Conservation (phyloP, 2,113 vertebrate species). For the Forbesichthys agassizii region DNA sequence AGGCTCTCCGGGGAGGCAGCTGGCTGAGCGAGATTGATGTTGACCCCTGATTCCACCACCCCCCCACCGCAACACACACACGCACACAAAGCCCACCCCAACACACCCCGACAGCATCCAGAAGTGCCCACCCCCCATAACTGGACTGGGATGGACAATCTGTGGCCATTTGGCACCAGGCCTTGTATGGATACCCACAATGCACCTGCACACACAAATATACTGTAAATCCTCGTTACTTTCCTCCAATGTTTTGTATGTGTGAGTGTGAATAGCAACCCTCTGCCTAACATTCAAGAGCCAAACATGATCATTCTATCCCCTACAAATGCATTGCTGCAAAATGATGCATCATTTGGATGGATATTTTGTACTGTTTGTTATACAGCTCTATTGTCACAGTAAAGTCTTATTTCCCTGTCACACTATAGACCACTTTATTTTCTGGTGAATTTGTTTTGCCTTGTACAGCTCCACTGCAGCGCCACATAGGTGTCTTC, state of each 20-base stretch:
- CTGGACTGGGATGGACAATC: conserved; percentile 42
- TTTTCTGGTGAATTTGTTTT: no score
- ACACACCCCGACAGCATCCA: conserved; percentile 19
- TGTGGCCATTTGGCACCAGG: conserved; percentile 55
- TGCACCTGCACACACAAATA: conserved; percentile 4
- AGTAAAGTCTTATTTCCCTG: background rate
- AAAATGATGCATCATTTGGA: conserved; percentile 54
- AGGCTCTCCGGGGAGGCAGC: conserved; percentile 46
- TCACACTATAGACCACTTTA: no score
- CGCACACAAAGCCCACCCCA: background rate
- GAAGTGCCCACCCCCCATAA: conserved; percentile 26
- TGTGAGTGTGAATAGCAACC: conserved; percentile 21
- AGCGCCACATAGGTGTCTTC: conserved; percentile 17
- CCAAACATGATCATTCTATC: conserved; percentile 43
- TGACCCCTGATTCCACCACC: conserved; percentile 33
- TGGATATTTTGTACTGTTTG: conserved; percentile 7
- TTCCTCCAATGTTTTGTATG: conserved; percentile 7
- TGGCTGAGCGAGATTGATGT: conserved; percentile 17
- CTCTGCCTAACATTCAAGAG: conserved; percentile 15
- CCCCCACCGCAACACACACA: background rate
- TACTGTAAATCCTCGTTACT: conserved; percentile 34
- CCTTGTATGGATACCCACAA: conserved; percentile 1
- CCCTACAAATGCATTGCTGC: conserved; percentile 54
- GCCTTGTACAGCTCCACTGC: background rate
- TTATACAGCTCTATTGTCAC: background rate